A percentile compares a stretch with the other conserved stretches of the same genome.
Conservation (phyloP, 2,113 vertebrate genomes). For the Dasypus novemcinctus region DNA sequence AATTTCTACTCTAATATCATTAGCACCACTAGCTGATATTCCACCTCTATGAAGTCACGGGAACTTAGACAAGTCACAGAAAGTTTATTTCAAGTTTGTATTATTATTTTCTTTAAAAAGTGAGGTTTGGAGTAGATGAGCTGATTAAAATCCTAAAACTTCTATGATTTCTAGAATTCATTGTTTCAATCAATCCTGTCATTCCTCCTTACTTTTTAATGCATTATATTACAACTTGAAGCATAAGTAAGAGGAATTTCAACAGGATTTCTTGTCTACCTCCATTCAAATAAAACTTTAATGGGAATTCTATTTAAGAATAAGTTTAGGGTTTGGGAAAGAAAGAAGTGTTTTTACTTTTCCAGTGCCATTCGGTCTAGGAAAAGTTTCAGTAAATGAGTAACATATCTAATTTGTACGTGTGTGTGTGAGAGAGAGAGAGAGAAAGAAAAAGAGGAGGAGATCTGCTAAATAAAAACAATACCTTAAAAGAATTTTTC, state of each 20-base stretch:
- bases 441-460: not conserved
- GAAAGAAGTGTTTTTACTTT: not conserved
- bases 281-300: not conserved
- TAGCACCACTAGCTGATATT: not conserved
- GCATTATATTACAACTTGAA: not conserved
- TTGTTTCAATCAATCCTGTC: not conserved
- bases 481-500: not conserved
- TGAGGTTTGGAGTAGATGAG: not conserved
- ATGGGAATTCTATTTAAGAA: not conserved
- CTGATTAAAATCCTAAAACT: not conserved
- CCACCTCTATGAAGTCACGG: not conserved
- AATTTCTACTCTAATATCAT: not conserved
- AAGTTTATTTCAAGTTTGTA: not conserved
- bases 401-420: not conserved
- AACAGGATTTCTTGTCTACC: not conserved
- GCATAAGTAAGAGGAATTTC: not conserved
- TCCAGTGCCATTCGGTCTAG: not conserved
- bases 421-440: not conserved
- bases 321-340: not conserved
- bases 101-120: not conserved
- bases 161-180: not conserved
- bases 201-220: not conserved
- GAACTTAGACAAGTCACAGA: not conserved
- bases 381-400: not conserved
- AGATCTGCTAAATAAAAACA: not conserved